Evolutionary conservation across 2,797 vertebrate species (phyloP).

Genomic region (Silurus lanzhouensis): DNA sequence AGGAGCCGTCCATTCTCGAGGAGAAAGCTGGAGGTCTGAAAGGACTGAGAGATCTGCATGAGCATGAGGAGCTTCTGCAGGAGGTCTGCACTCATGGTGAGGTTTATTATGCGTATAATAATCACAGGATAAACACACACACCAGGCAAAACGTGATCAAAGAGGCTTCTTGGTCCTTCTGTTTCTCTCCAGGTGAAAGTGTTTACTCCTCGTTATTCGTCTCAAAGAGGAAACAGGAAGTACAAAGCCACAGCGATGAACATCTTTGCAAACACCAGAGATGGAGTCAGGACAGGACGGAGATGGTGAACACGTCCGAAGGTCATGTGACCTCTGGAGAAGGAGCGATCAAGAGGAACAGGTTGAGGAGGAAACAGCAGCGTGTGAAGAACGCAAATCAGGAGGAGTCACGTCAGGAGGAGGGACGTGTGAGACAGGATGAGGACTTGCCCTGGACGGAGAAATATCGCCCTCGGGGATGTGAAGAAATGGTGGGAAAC

Average conservation of each 20-base stretch:
- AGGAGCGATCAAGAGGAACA: constrained; percentile 29
- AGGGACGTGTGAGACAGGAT: not conserved
- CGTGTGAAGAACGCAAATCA: not conserved
- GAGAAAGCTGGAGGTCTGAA: not conserved
- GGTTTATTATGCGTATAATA: not conserved
- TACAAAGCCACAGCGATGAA: not conserved
- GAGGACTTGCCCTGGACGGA: constrained; percentile 89
- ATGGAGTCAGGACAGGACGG: not conserved
- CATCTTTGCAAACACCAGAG: not conserved
- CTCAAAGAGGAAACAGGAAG: constrained; percentile 42
- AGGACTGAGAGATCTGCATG: not conserved
- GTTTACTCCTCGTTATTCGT: not conserved
- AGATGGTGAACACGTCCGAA: not conserved
- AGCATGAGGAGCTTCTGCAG: constrained; percentile 67
- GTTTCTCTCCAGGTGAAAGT: not conserved
- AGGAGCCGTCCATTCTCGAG: not conserved
- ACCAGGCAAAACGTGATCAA: not conserved
- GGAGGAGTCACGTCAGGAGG: not conserved
- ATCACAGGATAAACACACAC: not conserved
- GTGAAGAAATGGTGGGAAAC: constrained; percentile 86
- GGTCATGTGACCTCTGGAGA: not conserved
- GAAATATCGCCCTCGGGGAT: constrained; percentile 86
- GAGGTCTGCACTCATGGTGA: constrained; percentile 71
- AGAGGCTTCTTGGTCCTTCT: not conserved
- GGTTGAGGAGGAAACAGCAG: constrained; percentile 53